Percentiles rank a stretch among this genome's conserved stretches.
These are phyloP conservation scores for Metellina segmentata DNA, from an alignment of 2,888 invertebrate species.

Conservation along the genomic window DNA sequence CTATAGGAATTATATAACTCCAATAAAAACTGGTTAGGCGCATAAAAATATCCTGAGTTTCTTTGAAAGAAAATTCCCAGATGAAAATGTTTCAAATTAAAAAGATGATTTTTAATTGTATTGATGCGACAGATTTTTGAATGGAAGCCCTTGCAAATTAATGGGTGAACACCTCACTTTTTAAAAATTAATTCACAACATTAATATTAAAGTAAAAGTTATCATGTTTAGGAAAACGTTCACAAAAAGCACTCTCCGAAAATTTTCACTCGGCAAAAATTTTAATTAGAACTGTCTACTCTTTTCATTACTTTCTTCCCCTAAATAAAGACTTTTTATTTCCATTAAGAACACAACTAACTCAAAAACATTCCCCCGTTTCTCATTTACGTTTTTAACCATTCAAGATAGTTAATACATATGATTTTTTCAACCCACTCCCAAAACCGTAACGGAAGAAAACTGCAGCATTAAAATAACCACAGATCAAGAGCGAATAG, in stretches of 20 bases:
- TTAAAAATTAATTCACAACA: neutral
- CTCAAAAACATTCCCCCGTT: neutral
- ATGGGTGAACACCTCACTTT: neutral
- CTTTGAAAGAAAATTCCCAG: neutral
- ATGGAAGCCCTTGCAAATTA: neutral
- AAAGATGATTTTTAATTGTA: neutral
- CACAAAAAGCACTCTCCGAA: neutral
- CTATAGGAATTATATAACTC: too few relatives aligned
- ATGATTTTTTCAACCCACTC: neutral
- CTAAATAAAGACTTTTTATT: neutral
- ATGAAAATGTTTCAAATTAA: neutral
- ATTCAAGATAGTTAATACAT: neutral
- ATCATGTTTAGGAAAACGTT: neutral
- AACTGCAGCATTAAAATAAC: neutral
- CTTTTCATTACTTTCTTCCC: neutral
- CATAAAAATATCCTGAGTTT: neutral
- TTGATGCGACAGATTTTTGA: neutral
- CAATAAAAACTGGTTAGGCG: too few relatives aligned
- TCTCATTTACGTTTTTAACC: neutral
- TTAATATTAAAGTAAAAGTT: neutral
- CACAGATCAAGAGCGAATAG: neutral
- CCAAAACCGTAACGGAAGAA: neutral
- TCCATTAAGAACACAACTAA: neutral
- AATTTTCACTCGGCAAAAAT: neutral
- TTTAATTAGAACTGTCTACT: neutral